Conservation (phyloP, 2,888 invertebrate genomes). For the Tipula confusa region DNA sequence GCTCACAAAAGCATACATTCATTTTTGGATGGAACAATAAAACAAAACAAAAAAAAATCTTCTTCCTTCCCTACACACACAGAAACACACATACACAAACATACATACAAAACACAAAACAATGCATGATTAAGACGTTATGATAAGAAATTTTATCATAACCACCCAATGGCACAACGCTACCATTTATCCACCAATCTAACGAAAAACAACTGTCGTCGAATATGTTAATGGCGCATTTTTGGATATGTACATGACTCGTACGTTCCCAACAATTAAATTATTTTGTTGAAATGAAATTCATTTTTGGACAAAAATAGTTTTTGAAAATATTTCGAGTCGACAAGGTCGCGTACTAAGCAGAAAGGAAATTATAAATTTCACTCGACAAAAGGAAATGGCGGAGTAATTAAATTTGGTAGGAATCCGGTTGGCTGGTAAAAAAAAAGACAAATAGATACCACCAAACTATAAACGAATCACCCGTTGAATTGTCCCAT, state of each 20-base stretch:
- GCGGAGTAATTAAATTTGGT: no score
- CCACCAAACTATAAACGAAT: no score
- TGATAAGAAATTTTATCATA: background rate
- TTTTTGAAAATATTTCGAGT: background rate
- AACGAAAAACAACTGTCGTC: background rate
- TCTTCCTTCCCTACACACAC: background rate
- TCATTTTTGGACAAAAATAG: background rate
- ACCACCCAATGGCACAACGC: no score
- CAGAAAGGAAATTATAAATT: background rate
- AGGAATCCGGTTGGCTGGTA: no score
- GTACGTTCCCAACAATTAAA: background rate
- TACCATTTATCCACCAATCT: background rate
- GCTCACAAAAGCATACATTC: background rate
- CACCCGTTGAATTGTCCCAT: no score
- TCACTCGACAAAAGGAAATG: background rate
- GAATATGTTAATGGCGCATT: background rate
- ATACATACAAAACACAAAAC: no score
- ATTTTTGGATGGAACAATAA: background rate
- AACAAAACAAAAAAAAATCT: background rate
- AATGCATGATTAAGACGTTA: slow-evolving; percentile 14
- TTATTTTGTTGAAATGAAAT: background rate
- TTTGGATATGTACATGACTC: background rate
- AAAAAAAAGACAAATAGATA: no score
- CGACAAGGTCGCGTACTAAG: background rate
- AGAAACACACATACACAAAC: background rate